Evolutionary conservation across 2,888 invertebrate species (phyloP).

Genomic region (Panzeria rudis): DNA sequence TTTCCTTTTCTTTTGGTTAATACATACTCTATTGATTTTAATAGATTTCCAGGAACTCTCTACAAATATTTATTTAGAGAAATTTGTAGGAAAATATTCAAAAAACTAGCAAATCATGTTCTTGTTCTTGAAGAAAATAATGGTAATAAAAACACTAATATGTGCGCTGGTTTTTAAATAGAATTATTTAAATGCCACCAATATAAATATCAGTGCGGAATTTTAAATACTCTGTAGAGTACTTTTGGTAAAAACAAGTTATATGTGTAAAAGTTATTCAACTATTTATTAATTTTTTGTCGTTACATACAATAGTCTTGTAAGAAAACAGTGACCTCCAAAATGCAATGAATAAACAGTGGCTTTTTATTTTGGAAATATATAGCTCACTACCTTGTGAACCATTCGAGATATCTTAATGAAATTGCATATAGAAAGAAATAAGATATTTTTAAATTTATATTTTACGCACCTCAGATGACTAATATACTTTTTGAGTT

Average conservation of each 20-base stretch:
- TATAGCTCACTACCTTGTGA: no score
- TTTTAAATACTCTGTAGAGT: neutral
- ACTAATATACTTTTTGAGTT: no score
- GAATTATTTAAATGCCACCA: conserved; percentile 7
- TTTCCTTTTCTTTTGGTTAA: conserved; percentile 8
- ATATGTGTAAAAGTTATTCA: neutral
- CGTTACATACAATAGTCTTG: neutral
- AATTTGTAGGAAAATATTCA: conserved; percentile 21
- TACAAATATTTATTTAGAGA: conserved; percentile 43
- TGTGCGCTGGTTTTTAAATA: conserved; percentile 22
- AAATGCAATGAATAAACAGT: neutral
- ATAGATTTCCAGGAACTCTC: conserved; percentile 64
- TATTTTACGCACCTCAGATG: no score
- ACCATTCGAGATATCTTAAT: no score
- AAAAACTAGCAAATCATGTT: conserved; percentile 59
- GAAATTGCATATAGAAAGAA: no score
- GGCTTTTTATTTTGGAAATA: no score
- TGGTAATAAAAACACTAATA: conserved; percentile 54
- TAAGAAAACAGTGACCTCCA: neutral
- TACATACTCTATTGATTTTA: conserved; percentile 53
- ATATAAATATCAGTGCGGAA: neutral
- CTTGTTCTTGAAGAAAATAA: conserved; percentile 14
- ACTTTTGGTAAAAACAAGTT: neutral
- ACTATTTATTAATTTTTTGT: neutral
- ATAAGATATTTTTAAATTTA: no score